Conservation (phyloP, 2,113 vertebrate genomes). For the Hippocampus barbouri region DNA sequence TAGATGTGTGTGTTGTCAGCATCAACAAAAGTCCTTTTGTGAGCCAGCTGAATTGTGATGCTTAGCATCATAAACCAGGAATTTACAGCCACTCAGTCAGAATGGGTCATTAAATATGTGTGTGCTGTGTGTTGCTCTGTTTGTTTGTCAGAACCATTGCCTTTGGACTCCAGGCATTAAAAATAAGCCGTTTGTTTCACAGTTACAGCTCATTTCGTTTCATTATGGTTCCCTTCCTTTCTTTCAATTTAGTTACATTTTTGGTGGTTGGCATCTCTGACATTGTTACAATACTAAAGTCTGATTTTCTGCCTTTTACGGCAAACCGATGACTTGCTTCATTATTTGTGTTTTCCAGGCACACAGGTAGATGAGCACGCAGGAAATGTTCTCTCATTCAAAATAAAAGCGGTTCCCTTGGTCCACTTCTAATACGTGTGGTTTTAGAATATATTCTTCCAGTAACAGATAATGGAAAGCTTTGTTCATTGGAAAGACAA, state of each 20-base stretch:
- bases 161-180: constrained; percentile 43
- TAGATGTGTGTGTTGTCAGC: constrained; percentile 15
- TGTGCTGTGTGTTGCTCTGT: constrained; percentile 32
- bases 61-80: constrained; percentile 53
- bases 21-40: constrained; percentile 54
- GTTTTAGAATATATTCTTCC: not conserved
- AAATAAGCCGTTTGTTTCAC: constrained; percentile 39
- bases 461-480: not conserved
- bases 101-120: constrained; percentile 55
- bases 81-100: constrained; percentile 57
- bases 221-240: constrained; percentile 34
- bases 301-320: constrained; percentile 12
- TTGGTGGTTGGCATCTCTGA: constrained; percentile 27
- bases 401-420: not conserved
- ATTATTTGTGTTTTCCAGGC: constrained; percentile 13
- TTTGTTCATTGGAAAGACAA: not conserved
- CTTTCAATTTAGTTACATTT: constrained; percentile 47
- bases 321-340: constrained; percentile 31
- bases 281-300: constrained; percentile 30
- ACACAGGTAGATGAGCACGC: not conserved
- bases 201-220: constrained; percentile 54
- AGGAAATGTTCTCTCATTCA: not conserved
- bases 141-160: constrained; percentile 43
- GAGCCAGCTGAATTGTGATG: constrained; percentile 41
- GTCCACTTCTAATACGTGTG: not conserved